Conservation (phyloP, 1,140 invertebrate genomes). For the Tenebrio molitor region DNA sequence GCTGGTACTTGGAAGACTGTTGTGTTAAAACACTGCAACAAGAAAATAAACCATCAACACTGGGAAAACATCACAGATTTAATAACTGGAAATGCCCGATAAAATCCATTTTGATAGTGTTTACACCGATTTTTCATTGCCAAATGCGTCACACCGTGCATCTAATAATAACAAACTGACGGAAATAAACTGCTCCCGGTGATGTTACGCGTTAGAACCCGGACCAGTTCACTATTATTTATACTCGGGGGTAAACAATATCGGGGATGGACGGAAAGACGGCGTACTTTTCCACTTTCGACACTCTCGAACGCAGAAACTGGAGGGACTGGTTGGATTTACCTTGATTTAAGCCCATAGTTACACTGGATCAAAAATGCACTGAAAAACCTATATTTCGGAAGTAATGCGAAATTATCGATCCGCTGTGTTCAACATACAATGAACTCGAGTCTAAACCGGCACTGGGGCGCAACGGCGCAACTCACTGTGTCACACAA, state of each 20-base stretch:
- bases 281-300: slow-evolving; percentile 12
- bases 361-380: slow-evolving; percentile 11
- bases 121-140: slow-evolving; percentile 22
- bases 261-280: not conserved
- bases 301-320: slow-evolving; percentile 8
- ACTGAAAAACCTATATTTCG: slow-evolving; percentile 35
- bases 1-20: slow-evolving; percentile 18
- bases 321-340: not conserved
- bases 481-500: slow-evolving; percentile 33
- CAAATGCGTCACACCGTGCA: slow-evolving; percentile 15
- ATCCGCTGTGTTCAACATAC: slow-evolving; percentile 29
- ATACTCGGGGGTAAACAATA: slow-evolving; percentile 26
- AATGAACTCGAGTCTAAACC: slow-evolving; percentile 36
- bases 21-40: slow-evolving; percentile 31
- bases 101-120: slow-evolving; percentile 6
- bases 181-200: slow-evolving; percentile 23
- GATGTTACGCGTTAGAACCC: not conserved
- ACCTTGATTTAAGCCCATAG: slow-evolving; percentile 31
- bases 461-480: slow-evolving; percentile 34
- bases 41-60: slow-evolving; percentile 14
- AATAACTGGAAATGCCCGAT: slow-evolving; percentile 1
- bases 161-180: slow-evolving; percentile 16
- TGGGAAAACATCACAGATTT: slow-evolving; percentile 1
- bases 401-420: slow-evolving; percentile 44
- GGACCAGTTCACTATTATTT: slow-evolving; percentile 35